Evolutionary conservation across 2,888 invertebrate species (phyloP).

Genomic region (Matsumyia berberina): DNA sequence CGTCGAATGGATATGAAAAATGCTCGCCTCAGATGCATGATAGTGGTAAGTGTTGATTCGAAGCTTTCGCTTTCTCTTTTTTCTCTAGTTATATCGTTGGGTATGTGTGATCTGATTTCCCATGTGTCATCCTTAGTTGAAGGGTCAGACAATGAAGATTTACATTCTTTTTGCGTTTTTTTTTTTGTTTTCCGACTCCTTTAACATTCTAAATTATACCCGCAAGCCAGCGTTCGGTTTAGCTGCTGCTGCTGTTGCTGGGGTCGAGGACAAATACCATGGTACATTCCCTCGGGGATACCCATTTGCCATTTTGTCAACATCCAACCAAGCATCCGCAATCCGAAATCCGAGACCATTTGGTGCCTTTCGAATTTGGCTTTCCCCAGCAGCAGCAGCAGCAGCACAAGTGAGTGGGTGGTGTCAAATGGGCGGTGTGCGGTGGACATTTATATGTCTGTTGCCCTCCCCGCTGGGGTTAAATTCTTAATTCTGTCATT

Average conservation of each 20-base stretch:
- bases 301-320: slow-evolving; percentile 75
- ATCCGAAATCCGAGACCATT: slow-evolving; percentile 68
- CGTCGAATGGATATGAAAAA: slow-evolving; percentile 86
- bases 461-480: slow-evolving; percentile 56
- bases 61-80: slow-evolving; percentile 26
- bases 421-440: slow-evolving; percentile 52
- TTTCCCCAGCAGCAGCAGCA: slow-evolving; percentile 30
- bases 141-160: slow-evolving; percentile 73
- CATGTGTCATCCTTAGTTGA: slow-evolving; percentile 73
- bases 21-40: slow-evolving; percentile 85
- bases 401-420: slow-evolving; percentile 39
- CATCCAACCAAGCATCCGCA: slow-evolving; percentile 59
- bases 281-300: slow-evolving; percentile 55
- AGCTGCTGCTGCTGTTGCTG: slow-evolving; percentile 27
- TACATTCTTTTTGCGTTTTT: slow-evolving; percentile 51
- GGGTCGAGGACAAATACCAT: slow-evolving; percentile 54
- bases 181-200: slow-evolving; percentile 58
- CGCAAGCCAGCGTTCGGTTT: slow-evolving; percentile 50
- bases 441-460: slow-evolving; percentile 49
- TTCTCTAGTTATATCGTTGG: slow-evolving; percentile 16
- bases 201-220: slow-evolving; percentile 67
- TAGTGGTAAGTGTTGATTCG: slow-evolving; percentile 84
- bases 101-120: slow-evolving; percentile 77
- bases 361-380: slow-evolving; percentile 68
- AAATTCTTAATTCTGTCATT: slow-evolving; percentile 74